These are phyloP conservation scores for Neuroterus valhalla DNA, from an alignment of 1,140 invertebrate species.

Conservation along the genomic window DNA sequence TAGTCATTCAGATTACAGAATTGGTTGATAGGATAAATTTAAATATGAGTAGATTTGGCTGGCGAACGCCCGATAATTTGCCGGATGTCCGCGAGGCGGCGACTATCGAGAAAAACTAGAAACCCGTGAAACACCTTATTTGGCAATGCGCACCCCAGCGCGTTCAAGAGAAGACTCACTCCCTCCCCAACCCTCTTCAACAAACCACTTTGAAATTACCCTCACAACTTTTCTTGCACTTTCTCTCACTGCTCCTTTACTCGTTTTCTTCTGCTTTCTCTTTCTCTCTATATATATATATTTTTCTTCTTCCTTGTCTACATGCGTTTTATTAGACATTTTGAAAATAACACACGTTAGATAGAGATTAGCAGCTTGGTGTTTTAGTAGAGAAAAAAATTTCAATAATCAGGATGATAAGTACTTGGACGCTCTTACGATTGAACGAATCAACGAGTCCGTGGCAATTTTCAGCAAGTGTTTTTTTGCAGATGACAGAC, in stretches of 20 bases:
- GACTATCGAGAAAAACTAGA: constrained; percentile 59
- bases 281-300: no score
- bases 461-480: constrained; percentile 45
- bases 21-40: constrained; percentile 15
- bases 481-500: constrained; percentile 56
- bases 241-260: not conserved
- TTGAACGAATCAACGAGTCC: constrained; percentile 19
- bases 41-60: constrained; percentile 5
- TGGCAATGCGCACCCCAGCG: constrained; percentile 66
- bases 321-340: constrained; percentile 33
- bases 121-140: constrained; percentile 70
- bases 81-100: constrained; percentile 53
- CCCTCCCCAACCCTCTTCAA: not conserved
- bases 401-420: constrained; percentile 22
- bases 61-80: constrained; percentile 37
- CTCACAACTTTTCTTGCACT: not conserved
- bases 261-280: not conserved
- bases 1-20: constrained; percentile 11
- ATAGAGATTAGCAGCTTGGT: constrained; percentile 27
- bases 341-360: constrained; percentile 27
- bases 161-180: constrained; percentile 30
- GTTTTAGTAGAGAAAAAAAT: constrained; percentile 29
- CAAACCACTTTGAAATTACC: constrained; percentile 1
- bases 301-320: not conserved
- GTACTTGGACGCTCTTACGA: constrained; percentile 28